Evolutionary conservation across 2,888 invertebrate species (phyloP).

Genomic region (Mimachlamys varia): DNA sequence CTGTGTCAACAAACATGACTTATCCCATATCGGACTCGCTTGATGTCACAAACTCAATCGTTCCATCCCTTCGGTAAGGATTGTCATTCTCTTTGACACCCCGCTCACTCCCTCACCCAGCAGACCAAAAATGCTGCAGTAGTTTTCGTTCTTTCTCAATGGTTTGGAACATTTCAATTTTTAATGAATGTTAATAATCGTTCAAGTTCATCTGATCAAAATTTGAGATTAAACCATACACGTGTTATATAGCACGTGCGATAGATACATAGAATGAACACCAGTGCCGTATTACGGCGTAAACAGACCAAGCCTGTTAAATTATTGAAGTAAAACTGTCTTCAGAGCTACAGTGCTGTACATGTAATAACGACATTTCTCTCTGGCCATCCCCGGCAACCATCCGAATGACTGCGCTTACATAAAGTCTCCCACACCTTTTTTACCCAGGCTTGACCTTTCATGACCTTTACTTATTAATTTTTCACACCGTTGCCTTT

Average conservation of each 20-base stretch:
- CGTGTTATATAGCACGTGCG: not conserved
- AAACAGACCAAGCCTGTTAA: not conserved
- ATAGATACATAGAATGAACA: not conserved
- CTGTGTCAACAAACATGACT: too few relatives aligned
- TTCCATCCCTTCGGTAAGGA: too few relatives aligned
- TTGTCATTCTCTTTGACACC: too few relatives aligned
- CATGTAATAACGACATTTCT: not conserved
- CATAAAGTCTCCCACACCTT: not conserved
- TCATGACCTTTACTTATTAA: not conserved
- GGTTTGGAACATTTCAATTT: not conserved
- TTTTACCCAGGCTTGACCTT: not conserved
- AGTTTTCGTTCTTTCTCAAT: too few relatives aligned
- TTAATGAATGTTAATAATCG: not conserved
- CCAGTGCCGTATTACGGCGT: not conserved
- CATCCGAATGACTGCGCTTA: not conserved
- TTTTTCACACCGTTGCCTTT: not conserved
- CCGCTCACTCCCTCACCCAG: too few relatives aligned
- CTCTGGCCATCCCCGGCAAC: too few relatives aligned
- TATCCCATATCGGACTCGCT: too few relatives aligned
- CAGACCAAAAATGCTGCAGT: too few relatives aligned
- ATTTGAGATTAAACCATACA: not conserved
- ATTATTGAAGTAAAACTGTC: constrained; percentile 3
- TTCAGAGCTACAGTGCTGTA: not conserved
- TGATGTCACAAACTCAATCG: too few relatives aligned
- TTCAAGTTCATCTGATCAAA: not conserved